phyloP scores from a whole-genome alignment of 2,113 vertebrate genomes.

The Heloderma charlesbogerti region DNA sequence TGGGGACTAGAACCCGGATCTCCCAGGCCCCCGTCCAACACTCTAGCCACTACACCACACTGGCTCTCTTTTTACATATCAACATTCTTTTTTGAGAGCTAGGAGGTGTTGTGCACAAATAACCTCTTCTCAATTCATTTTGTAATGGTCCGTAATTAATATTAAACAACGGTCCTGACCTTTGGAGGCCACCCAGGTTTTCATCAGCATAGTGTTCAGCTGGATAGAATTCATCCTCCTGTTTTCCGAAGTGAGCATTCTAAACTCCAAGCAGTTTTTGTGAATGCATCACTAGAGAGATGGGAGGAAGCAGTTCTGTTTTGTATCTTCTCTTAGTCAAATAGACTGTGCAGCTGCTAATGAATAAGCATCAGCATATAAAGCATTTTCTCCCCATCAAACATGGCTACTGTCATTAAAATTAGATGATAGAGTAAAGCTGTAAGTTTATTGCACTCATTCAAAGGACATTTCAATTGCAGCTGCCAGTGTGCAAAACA shows the following conservation, averaged over 20 bases:
- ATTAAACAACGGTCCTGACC: not conserved
- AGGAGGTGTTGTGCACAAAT: not conserved
- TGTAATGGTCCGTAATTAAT: not conserved
- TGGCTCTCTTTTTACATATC: not conserved
- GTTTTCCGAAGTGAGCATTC: conserved; percentile 1
- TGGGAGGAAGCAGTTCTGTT: conserved; percentile 36
- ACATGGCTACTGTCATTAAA: not conserved
- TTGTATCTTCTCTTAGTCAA: conserved; percentile 39
- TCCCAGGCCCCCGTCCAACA: too few species aligned
- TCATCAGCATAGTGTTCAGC: not conserved
- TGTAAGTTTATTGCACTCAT: not conserved
- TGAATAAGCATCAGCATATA: conserved; percentile 59
- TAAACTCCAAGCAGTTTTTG: conserved; percentile 22
- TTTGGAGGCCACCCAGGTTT: not conserved
- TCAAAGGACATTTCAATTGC: conserved; percentile 11
- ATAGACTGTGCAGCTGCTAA: conserved; percentile 55
- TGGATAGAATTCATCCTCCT: not conserved
- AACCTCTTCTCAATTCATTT: not conserved
- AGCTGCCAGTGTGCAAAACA: not conserved
- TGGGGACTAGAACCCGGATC: too few species aligned
- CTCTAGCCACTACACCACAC: too few species aligned
- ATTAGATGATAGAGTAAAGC: conserved; percentile 19
- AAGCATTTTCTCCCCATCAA: not conserved
- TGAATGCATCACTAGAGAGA: not conserved
- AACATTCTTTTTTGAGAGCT: not conserved